Evolutionary conservation across 2,797 vertebrate species (phyloP).

Genomic region (Gymnocypris eckloni): DNA sequence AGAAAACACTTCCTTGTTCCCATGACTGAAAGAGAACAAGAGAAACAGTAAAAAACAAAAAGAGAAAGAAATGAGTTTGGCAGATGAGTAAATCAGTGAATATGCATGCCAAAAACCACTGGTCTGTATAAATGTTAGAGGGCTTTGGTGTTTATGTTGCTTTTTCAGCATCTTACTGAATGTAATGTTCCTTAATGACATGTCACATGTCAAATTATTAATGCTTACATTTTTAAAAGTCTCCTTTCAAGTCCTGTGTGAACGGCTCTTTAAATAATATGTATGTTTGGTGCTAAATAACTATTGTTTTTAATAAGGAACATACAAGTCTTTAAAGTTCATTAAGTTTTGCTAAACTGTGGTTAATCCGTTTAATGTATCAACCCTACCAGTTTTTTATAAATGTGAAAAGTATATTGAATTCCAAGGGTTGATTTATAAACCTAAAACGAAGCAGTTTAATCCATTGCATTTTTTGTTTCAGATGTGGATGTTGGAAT

Average conservation of each 20-base stretch:
- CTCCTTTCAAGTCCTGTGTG: not conserved
- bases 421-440: not conserved
- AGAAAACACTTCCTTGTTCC: conserved; percentile 96
- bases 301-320: not conserved
- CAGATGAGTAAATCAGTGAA: not conserved
- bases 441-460: not conserved
- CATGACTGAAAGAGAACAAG: conserved; percentile 80
- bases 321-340: too few relatives aligned
- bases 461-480: not conserved
- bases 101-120: not conserved
- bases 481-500: not conserved
- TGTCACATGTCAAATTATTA: not conserved
- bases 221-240: not conserved
- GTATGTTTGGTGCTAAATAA: not conserved
- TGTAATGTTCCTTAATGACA: not conserved
- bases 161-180: not conserved
- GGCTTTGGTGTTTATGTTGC: not conserved
- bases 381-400: not conserved
- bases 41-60: not conserved
- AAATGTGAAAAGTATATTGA: not conserved
- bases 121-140: not conserved
- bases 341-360: not conserved
- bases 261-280: not conserved
- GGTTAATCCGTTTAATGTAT: not conserved
- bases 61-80: not conserved